These are phyloP conservation scores for Cyclina sinensis DNA, from an alignment of 1,140 invertebrate species.

Conservation along the genomic window DNA sequence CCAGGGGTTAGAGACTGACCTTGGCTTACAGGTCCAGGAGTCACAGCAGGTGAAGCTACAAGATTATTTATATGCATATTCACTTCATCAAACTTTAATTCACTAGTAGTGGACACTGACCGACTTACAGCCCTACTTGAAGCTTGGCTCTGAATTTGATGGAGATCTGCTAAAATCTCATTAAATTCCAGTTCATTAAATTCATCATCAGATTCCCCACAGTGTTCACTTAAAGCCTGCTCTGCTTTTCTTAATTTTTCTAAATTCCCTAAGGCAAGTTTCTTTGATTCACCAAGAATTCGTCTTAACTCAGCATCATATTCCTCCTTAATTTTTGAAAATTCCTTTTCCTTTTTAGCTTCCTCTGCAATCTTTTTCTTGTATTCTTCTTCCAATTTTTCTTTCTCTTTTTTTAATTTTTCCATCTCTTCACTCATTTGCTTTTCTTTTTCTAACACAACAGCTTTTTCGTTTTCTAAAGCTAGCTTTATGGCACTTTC, in stretches of 20 bases:
- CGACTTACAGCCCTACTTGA: conserved; percentile 73
- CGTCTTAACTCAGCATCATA: conserved; percentile 77
- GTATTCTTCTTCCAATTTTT: conserved; percentile 87
- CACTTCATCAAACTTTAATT: conserved; percentile 73
- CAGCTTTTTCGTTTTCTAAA: conserved; percentile 70
- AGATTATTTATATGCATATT: conserved; percentile 60
- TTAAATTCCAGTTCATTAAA: conserved; percentile 61
- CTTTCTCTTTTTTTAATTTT: conserved; percentile 74
- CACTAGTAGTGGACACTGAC: conserved; percentile 69
- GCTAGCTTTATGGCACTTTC: conserved; percentile 69
- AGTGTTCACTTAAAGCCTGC: conserved; percentile 75
- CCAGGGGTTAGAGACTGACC: conserved; percentile 45
- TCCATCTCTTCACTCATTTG: conserved; percentile 75
- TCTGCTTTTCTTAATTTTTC: conserved; percentile 78
- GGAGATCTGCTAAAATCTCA: conserved; percentile 61
- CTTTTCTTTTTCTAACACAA: conserved; percentile 61
- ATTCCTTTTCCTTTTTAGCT: conserved; percentile 74
- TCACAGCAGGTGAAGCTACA: conserved; percentile 64
- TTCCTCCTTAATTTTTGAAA: conserved; percentile 75
- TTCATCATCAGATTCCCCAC: conserved; percentile 74
- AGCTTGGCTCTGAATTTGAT: conserved; percentile 57
- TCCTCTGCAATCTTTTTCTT: conserved; percentile 74
- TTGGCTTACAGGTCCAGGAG: conserved; percentile 35
- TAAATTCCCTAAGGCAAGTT: conserved; percentile 77
- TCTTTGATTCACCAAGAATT: conserved; percentile 76